Conservation (phyloP, 2,888 invertebrate genomes). For the Drosophila colorata region DNA sequence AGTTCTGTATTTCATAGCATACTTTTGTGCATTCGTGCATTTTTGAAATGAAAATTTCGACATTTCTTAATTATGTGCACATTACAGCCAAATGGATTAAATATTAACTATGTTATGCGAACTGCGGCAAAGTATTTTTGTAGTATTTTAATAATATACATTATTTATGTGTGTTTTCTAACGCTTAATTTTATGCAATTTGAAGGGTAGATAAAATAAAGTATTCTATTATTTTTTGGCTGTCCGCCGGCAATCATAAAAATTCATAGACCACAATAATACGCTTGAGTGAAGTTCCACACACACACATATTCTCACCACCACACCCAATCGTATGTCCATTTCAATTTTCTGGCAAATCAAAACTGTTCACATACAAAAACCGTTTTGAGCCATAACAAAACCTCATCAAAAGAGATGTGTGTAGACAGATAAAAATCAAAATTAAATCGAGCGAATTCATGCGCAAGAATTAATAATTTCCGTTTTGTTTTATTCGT, state of each 20-base stretch:
- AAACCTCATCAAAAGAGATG: constrained; percentile 52
- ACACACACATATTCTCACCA: constrained; percentile 4
- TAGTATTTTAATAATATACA: constrained; percentile 36
- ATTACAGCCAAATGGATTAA: constrained; percentile 66
- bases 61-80: constrained; percentile 69
- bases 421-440: constrained; percentile 60
- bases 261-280: constrained; percentile 67
- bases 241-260: constrained; percentile 55
- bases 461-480: constrained; percentile 77
- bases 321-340: constrained; percentile 13
- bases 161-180: constrained; percentile 18
- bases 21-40: constrained; percentile 42
- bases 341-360: constrained; percentile 67
- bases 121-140: constrained; percentile 21
- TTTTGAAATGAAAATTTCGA: constrained; percentile 42
- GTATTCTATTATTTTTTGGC: constrained; percentile 65
- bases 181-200: constrained; percentile 42
- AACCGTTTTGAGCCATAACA: constrained; percentile 22
- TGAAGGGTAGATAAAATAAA: constrained; percentile 40
- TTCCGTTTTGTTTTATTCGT: constrained; percentile 61
- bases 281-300: constrained; percentile 45
- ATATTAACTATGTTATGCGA: constrained; percentile 55
- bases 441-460: constrained; percentile 78
- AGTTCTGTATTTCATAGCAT: constrained; percentile 31
- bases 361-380: constrained; percentile 36